Conservation (phyloP, 2,113 vertebrate species). For the Chaetops frenatus region DNA sequence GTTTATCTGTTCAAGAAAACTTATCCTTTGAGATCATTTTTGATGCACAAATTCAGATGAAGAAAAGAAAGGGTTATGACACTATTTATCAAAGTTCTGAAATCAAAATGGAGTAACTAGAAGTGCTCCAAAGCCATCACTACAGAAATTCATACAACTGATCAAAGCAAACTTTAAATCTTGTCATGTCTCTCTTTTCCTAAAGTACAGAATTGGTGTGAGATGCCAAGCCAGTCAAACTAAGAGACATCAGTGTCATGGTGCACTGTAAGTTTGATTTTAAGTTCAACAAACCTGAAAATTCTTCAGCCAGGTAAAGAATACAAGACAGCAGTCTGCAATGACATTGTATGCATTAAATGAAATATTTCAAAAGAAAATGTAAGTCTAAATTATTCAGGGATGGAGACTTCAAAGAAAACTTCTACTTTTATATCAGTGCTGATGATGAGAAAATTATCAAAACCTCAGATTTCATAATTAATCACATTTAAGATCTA, state of each 20-base stretch:
- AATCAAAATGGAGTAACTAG: background rate
- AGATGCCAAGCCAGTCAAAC: background rate
- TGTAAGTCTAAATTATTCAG: background rate
- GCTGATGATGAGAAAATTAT: background rate
- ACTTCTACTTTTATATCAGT: background rate
- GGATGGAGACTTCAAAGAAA: background rate
- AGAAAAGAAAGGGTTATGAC: background rate
- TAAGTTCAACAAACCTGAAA: background rate
- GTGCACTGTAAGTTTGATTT: background rate
- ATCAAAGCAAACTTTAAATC: background rate
- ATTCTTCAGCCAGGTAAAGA: background rate
- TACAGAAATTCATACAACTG: background rate
- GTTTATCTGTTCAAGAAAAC: background rate
- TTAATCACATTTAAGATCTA: background rate
- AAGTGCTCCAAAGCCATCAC: background rate
- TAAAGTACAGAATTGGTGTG: background rate
- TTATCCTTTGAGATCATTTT: background rate
- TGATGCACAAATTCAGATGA: background rate
- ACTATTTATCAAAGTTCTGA: background rate
- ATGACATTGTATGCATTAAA: background rate
- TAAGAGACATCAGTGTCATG: background rate
- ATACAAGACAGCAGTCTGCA: background rate
- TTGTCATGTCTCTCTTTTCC: background rate
- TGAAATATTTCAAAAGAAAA: background rate
- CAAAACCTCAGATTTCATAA: background rate